Evolutionary conservation across 2,888 invertebrate genomes (phyloP), one percentile per base, ranked within the genome.

Genomic region (Pristionchus mayeri): DNA sequence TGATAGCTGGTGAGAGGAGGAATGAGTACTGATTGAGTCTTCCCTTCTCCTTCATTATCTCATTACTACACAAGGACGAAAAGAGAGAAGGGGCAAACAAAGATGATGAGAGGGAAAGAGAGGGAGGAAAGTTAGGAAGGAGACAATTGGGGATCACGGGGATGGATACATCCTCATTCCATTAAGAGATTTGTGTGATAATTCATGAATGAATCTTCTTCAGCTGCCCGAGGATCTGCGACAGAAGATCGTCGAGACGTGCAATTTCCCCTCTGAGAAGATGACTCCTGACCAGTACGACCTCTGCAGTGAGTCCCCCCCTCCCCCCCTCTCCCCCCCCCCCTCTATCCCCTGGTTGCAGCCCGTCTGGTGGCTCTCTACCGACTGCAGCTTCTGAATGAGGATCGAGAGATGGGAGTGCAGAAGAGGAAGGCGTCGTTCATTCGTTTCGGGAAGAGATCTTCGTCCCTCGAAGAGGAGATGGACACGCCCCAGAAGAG

Each of bases 381-480:
- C n/a, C 67, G 67, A n/a, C 13, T 67, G 67, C 40, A 67, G n/a
- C 6, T 67, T 3, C 9, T 37, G 67, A 34, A 40, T 34, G 67
- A 67, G 37, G 16, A 67, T 34, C 30, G 37, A 67, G 67, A 4
- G 11, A 13, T 44, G 7, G 6, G 37, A 18, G 37, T 87, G 67
- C 85, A 81, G 30, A 89, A 89, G 85, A 86, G 89, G 84, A 89
- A 89, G 85, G 88, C 88, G 60, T 88, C 88, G 57, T 89, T 89
- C 86, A 88, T 89, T 24, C 88, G 89, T 30, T 89, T 89, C 85
- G 89, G 89, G 27, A 89, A 89, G 85, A 87, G 89, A 24, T 87
- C 87, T 75, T 27, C 82, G 60, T 63, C 82, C 78, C 24, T 40
- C 84, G 78, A 83, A 81, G 78, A 75, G 24, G 21, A 84, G 9